phyloP scores from a whole-genome alignment of 2,888 invertebrate genomes.

The Noctua comes region DNA sequence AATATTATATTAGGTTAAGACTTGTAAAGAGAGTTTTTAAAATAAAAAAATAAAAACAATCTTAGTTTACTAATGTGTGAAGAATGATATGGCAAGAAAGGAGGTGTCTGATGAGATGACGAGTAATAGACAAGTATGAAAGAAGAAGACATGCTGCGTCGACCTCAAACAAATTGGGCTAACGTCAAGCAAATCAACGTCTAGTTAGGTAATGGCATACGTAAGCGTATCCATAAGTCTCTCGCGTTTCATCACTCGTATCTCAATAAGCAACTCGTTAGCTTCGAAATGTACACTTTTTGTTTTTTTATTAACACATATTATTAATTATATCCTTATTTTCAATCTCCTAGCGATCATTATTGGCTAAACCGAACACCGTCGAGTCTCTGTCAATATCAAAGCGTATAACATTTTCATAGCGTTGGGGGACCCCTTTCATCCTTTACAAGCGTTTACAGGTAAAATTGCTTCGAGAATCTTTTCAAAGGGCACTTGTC shows the following conservation, averaged over 20 bases:
- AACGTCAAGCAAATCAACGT: background rate
- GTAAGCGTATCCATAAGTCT: background rate
- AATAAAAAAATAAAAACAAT: background rate
- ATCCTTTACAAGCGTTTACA: conserved; percentile 47
- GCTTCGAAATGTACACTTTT: background rate
- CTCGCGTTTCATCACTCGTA: background rate
- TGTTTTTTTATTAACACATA: background rate
- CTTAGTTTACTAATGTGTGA: background rate
- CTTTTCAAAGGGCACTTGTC: conserved; percentile 45
- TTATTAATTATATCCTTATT: background rate
- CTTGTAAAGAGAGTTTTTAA: background rate
- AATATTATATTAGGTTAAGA: background rate
- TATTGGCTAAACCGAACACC: conserved; percentile 17
- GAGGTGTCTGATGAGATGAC: background rate
- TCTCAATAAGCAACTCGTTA: background rate
- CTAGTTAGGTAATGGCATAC: background rate
- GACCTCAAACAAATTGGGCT: background rate
- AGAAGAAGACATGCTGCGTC: too few relatives aligned
- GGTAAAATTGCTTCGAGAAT: conserved; percentile 50
- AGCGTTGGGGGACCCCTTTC: conserved; percentile 25
- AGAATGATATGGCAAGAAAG: background rate
- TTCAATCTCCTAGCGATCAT: background rate
- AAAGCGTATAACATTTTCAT: conserved; percentile 45
- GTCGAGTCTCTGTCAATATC: conserved; percentile 28
- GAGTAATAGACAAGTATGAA: background rate